Evolutionary conservation across 2,888 invertebrate species (phyloP), one percentile per base, ranked within the genome.

Genomic region (Polydrusus cervinus): DNA sequence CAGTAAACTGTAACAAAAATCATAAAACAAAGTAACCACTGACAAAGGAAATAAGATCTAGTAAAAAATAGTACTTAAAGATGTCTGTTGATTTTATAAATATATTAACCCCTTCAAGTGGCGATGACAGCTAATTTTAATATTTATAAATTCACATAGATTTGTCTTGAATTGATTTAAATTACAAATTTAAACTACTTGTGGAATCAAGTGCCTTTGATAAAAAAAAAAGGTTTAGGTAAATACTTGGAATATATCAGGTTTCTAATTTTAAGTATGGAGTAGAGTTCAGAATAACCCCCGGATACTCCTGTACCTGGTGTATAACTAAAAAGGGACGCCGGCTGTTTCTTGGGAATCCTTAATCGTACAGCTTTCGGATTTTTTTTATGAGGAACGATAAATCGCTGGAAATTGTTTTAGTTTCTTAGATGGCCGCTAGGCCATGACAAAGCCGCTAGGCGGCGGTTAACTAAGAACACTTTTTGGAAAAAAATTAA

Each of bases 21-120:
- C 20, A 13, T 53, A 53, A 30, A 30, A 20, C 25, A 30, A 53
- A 20, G 8, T 53, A 53, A 25, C 25, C n/a, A 30, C 25, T 53
- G 6, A 13, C 25, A 11, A n/a, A 51, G 3, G 8, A 11, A n/a
- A 53, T 13, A 6, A 30, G 30, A 25, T 53, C 1, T n/a, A n/a
- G 7, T n/a, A 30, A 25, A 53, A 49, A 25, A 25, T 53, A 53
- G 20, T n/a, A 53, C 53, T 53, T 53, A 30, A n/a, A 53, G 25
- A n/a, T 53, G 53, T 13, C 11, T 25, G 25, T n/a, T n/a, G 53
- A 25, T n/a, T 53, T 53, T 3, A 53, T 53, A 53, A 25, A 53
- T 53, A 53, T 1, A 53, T 53, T 51, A 49, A 20, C 25, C 51
- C 20, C 8, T 25, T 20, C 51, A 25, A 20, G 20, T 20, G 10